Percentiles rank a stretch among this genome's conserved stretches.
These are phyloP conservation scores for Thumatha senex DNA, from an alignment of 2,888 invertebrate species.

Conservation along the genomic window DNA sequence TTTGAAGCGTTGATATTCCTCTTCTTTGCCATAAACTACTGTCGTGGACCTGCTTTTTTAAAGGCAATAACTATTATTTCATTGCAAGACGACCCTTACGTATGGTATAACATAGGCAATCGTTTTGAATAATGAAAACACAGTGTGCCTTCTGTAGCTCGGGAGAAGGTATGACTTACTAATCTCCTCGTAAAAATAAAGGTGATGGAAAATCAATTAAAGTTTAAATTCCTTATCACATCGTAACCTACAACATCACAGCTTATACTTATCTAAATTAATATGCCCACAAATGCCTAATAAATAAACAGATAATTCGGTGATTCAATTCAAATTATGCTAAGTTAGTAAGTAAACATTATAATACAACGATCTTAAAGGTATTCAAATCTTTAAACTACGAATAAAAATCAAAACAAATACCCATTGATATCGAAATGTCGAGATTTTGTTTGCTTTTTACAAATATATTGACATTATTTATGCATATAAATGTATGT, in stretches of 20 bases:
- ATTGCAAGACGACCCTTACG: too few species aligned
- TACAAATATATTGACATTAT: conserved; percentile 34
- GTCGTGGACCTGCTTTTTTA: too few species aligned
- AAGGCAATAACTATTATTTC: too few species aligned
- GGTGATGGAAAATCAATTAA: neutral
- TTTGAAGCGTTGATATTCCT: too few species aligned
- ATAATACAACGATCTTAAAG: conserved; percentile 18
- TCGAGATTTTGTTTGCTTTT: conserved; percentile 21
- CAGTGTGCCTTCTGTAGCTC: too few species aligned
- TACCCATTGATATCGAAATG: conserved; percentile 25
- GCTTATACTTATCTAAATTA: neutral
- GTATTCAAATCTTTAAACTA: conserved; percentile 17
- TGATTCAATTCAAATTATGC: conserved; percentile 1
- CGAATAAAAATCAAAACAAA: conserved; percentile 35
- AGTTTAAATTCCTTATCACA: neutral
- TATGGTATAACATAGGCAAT: too few species aligned
- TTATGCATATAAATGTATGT: conserved; percentile 42
- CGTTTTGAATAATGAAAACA: too few species aligned
- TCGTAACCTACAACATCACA: neutral
- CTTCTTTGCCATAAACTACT: too few species aligned
- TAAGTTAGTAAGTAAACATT: conserved; percentile 7
- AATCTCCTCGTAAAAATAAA: too few species aligned
- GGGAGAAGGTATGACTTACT: too few species aligned
- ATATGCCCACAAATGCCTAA: neutral
- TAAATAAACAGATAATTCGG: neutral